Conservation (phyloP, 2,797 vertebrate genomes). For the Sebastes cheni region DNA sequence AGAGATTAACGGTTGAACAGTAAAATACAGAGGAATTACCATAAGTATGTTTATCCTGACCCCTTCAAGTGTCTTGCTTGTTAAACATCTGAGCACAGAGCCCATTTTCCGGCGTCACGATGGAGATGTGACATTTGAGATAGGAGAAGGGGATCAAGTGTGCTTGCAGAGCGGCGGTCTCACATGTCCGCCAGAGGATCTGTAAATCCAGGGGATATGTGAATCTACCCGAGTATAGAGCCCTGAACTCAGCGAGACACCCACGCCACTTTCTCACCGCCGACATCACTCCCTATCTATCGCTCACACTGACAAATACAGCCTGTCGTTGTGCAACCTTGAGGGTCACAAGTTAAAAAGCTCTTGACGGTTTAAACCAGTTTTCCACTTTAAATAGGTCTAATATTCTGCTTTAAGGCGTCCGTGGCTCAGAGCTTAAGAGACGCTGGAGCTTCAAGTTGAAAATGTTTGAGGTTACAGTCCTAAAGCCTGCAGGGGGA, state of each 20-base stretch:
- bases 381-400: conserved; percentile 27
- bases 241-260: neutral
- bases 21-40: neutral
- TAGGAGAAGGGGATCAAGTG: conserved; percentile 38
- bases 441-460: neutral
- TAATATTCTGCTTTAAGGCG: conserved; percentile 10
- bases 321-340: neutral
- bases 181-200: conserved; percentile 6
- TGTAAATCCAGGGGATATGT: conserved; percentile 54
- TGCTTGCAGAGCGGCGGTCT: conserved; percentile 1
- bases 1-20: neutral
- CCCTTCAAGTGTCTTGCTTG: neutral
- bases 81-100: neutral
- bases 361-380: conserved; percentile 17
- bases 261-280: neutral
- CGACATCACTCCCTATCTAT: neutral
- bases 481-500: neutral
- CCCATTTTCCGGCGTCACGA: neutral
- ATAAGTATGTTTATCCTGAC: neutral
- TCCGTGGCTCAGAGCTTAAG: neutral
- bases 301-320: neutral
- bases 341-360: conserved; percentile 29
- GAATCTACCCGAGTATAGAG: neutral
- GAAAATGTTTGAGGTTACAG: conserved; percentile 1
- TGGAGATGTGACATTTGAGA: conserved; percentile 49